Evolutionary conservation across 2,113 vertebrate species (phyloP).

Genomic region (Pelodiscus sinensis): DNA sequence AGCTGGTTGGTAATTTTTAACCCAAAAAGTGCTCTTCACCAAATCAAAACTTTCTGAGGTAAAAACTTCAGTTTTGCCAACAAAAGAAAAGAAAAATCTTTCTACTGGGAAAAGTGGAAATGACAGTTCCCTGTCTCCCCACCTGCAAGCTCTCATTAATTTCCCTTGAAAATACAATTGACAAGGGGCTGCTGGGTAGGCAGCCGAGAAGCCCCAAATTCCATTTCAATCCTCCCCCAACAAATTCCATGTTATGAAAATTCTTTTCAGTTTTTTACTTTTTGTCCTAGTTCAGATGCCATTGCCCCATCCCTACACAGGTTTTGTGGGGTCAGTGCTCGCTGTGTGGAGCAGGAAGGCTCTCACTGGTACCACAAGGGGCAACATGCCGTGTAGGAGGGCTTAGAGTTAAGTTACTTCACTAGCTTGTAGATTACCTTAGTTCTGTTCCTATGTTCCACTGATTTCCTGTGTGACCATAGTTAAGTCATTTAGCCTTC

Average conservation of each 20-base stretch:
- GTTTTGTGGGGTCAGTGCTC: background rate
- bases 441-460: background rate
- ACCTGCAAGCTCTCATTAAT: background rate
- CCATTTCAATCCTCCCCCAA: background rate
- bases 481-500: background rate
- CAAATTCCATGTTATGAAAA: background rate
- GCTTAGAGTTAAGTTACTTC: rapidly evolving
- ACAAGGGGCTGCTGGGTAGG: background rate
- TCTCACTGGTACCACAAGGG: background rate
- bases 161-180: background rate
- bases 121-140: background rate
- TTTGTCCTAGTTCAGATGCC: background rate
- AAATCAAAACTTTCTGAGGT: background rate
- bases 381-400: background rate
- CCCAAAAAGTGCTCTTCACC: background rate
- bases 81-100: background rate
- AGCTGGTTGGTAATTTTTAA: background rate
- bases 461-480: background rate
- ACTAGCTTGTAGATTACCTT: rapidly evolving
- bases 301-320: background rate
- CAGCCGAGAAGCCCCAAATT: background rate
- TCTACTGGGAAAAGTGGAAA: background rate
- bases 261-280: background rate
- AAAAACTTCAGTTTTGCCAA: background rate
- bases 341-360: background rate